Percentiles rank a stretch among this genome's conserved stretches.
Evolutionary conservation across 2,113 vertebrate species (phyloP).

Genomic region (Tretioscincus oriximinensis): DNA sequence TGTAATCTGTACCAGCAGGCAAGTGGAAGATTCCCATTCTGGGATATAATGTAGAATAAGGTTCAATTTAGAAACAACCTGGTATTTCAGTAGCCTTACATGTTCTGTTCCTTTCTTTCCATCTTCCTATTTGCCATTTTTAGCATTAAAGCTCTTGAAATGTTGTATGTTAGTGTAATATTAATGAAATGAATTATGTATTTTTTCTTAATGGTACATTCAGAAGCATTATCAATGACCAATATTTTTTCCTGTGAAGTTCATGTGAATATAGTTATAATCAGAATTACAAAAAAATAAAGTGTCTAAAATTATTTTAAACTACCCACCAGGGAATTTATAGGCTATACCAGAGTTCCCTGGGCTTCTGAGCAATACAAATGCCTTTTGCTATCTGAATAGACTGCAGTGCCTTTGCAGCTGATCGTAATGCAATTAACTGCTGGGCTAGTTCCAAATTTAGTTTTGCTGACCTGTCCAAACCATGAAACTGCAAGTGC

Average conservation of each 20-base stretch:
- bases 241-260: not conserved
- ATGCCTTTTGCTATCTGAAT: not conserved
- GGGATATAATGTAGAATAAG: too few species aligned
- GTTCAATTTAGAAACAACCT: too few species aligned
- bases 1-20: too few species aligned
- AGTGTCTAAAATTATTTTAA: not conserved
- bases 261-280: too few species aligned
- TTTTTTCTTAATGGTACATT: not conserved
- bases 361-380: not conserved
- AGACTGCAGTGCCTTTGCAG: not conserved
- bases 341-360: constrained; percentile 4
- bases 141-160: not conserved
- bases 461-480: constrained; percentile 47
- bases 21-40: too few species aligned
- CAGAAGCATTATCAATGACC: not conserved
- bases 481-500: constrained; percentile 27
- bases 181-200: not conserved
- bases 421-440: constrained; percentile 52
- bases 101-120: not conserved
- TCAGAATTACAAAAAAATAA: not conserved
- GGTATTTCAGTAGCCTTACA: not conserved
- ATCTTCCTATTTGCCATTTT: not conserved
- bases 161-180: not conserved
- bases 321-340: not conserved
- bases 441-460: constrained; percentile 53